These are phyloP conservation scores for Lasius fuliginosus DNA, from an alignment of 2,888 invertebrate species.

Conservation along the genomic window DNA sequence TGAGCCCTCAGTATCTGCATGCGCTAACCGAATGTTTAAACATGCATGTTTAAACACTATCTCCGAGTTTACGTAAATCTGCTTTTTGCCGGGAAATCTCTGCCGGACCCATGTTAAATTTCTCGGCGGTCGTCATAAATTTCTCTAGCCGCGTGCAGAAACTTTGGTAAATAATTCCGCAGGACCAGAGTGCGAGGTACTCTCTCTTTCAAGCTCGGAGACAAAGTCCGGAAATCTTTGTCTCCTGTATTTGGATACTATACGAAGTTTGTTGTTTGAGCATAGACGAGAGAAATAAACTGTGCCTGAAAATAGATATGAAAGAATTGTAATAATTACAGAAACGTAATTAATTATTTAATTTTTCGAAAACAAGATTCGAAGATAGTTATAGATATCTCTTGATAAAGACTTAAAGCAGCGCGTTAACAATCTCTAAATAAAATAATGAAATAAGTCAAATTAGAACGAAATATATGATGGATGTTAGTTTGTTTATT, in stretches of 20 bases:
- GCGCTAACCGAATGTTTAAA: constrained; percentile 22
- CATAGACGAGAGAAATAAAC: constrained; percentile 22
- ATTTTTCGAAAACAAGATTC: background rate
- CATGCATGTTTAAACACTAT: background rate
- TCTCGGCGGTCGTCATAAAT: constrained; percentile 59
- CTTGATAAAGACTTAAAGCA: background rate
- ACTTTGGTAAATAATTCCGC: constrained; percentile 63
- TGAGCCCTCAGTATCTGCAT: background rate
- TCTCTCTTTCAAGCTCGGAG: constrained; percentile 21
- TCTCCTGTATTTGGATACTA: constrained; percentile 26
- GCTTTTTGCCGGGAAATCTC: constrained; percentile 58
- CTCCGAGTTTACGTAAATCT: background rate
- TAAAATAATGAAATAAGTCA: constrained; percentile 7
- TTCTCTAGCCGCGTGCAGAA: constrained; percentile 47
- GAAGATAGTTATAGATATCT: background rate
- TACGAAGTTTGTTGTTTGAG: constrained; percentile 22
- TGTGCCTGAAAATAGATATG: background rate
- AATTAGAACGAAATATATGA: background rate
- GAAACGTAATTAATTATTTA: constrained; percentile 13
- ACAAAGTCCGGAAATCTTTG: constrained; percentile 41
- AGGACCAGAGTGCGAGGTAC: constrained; percentile 38
- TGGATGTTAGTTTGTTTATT: background rate
- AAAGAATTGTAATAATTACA: constrained; percentile 5
- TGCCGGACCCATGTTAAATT: constrained; percentile 48
- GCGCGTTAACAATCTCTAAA: background rate